Evolutionary conservation across 2,888 invertebrate genomes (phyloP), one percentile per base, ranked within the genome.

Genomic region (Erannis defoliaria): DNA sequence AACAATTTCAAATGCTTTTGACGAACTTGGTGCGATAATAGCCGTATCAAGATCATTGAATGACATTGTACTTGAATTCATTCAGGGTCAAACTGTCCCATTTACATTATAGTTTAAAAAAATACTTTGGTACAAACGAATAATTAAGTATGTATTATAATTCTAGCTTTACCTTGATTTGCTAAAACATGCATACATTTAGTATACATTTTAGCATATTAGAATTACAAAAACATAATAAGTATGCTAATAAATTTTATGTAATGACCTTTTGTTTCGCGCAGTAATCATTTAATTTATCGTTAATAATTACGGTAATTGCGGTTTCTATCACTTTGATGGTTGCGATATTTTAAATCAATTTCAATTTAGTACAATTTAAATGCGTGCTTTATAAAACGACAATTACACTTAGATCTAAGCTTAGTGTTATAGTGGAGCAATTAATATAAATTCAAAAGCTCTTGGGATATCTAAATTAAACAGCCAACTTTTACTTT

Each of bases 31-130:
- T 37, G 37, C 37, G 37, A 37, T 14, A 33, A 8, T 31, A 14
- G 14, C 2, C 33, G 0, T 5, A 43, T 26, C 45, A 26, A 45
- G 26, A 16, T 16, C 35, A 37, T 23, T 37, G 14, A 45, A 45
- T 35, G 37, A 10, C 35, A 49, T 49, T 49, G 49, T 49, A 21
- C 49, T 49, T 49, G 49, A 49, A 35, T 35, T 35, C 6, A 21
- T n/a, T 49, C 49, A 35, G 35, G 33, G 49, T n/a, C 49, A 16
- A 33, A 14, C 37, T 18, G 37, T 31, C n/a, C n/a, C 14, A 49
- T 49, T 48, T 48, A 35, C 21, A 21, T 49, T 49, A 35, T 37
- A 37, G 8, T 37, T 45, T 16, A 45, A n/a, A n/a, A n/a, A n/a
- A n/a, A 14, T 21, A 26, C n/a, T 45, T n/a, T n/a, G n/a, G n/a